Percentiles rank a stretch among this genome's conserved stretches.
Conservation (phyloP, 2,888 invertebrate species). For the Clistopyga incitator region DNA sequence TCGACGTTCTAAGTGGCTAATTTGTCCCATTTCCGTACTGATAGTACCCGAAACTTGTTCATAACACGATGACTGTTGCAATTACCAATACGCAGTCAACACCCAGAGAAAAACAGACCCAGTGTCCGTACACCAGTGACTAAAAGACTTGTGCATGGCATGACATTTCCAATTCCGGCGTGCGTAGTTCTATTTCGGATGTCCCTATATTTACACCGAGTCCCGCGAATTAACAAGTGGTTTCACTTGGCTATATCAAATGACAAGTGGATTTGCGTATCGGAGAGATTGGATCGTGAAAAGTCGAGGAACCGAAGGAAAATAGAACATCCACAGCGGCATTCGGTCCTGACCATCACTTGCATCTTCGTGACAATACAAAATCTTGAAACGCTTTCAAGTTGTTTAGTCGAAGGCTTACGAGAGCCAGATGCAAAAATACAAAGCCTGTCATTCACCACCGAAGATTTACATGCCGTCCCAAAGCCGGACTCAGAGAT, state of each 20-base stretch:
- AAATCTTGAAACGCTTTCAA: background rate
- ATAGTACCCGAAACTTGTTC: constrained; percentile 24
- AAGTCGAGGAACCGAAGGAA: constrained; percentile 11
- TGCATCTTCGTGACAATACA: background rate
- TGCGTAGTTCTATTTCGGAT: constrained; percentile 66
- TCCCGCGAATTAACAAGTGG: constrained; percentile 70
- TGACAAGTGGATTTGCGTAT: constrained; percentile 54
- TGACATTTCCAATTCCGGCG: constrained; percentile 71
- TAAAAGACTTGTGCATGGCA: constrained; percentile 54
- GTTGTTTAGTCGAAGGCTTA: background rate
- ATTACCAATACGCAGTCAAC: constrained; percentile 15
- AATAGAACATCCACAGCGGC: background rate
- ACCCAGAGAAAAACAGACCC: constrained; percentile 17
- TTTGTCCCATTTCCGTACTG: background rate
- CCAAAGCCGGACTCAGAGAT: background rate
- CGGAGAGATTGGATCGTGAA: constrained; percentile 1
- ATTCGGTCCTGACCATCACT: background rate
- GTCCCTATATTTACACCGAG: constrained; percentile 68
- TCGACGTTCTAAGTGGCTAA: too few relatives aligned
- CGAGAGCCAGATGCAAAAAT: background rate
- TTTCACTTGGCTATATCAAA: constrained; percentile 66
- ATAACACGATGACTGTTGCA: constrained; percentile 14
- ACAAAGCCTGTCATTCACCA: constrained; percentile 34
- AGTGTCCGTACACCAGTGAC: constrained; percentile 6
- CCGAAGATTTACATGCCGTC: constrained; percentile 7